Evolutionary conservation across 2,113 vertebrate species (phyloP).

Genomic region (Tonatia bakeri): DNA sequence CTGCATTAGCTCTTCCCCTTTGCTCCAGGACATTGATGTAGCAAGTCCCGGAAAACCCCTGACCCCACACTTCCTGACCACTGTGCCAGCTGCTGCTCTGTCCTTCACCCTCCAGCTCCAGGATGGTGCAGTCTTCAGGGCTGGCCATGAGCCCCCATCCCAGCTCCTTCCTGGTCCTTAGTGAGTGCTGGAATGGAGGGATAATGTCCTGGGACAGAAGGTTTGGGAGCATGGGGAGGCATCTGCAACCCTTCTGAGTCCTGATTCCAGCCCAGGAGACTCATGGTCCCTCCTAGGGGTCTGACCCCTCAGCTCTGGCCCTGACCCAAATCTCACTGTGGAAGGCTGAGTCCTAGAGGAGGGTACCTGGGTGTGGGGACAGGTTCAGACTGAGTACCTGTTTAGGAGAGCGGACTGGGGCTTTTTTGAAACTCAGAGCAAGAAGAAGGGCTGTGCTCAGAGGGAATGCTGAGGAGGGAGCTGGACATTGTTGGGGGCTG

Average conservation of each 20-base stretch:
- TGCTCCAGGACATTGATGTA: background rate
- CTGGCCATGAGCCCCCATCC: background rate
- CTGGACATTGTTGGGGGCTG: too few species aligned
- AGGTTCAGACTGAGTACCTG: background rate
- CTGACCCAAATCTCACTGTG: background rate
- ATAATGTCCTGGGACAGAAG: fast-evolving
- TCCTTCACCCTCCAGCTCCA: background rate
- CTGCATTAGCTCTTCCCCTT: background rate
- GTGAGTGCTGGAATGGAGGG: background rate
- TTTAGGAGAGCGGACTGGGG: background rate
- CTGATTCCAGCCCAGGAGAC: background rate
- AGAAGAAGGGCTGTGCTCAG: background rate
- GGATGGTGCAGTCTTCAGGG: fast-evolving
- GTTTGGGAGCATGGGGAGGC: too few species aligned
- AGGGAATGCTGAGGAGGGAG: fast-evolving
- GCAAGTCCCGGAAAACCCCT: background rate
- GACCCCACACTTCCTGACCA: too few species aligned
- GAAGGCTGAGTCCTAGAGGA: background rate
- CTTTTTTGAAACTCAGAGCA: background rate
- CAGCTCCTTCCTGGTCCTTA: background rate
- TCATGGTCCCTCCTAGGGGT: fast-evolving
- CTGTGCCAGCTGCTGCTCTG: too few species aligned
- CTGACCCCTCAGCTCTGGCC: background rate
- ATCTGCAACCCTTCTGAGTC: background rate
- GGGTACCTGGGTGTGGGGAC: background rate